Evolutionary conservation across 2,888 invertebrate species (phyloP).

Genomic region (Spodoptera exigua): DNA sequence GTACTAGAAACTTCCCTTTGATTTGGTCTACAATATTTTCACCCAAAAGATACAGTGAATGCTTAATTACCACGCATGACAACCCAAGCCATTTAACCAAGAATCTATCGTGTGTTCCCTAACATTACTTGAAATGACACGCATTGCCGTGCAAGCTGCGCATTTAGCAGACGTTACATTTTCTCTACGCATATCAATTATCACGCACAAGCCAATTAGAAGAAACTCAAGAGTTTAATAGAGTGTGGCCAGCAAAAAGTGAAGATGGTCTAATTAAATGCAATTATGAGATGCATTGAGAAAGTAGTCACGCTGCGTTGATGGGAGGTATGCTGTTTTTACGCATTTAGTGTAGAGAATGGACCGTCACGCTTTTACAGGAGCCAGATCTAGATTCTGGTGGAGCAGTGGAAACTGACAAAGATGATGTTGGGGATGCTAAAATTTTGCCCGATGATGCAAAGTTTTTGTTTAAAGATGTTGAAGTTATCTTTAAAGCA

Average conservation of each 20-base stretch:
- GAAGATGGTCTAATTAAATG: conserved; percentile 83
- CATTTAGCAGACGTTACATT: conserved; percentile 35
- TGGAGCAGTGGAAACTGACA: not conserved
- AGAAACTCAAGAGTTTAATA: conserved; percentile 81
- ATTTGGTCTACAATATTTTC: too few relatives aligned
- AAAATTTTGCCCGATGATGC: not conserved
- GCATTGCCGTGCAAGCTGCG: conserved; percentile 24
- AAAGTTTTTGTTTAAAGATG: not conserved
- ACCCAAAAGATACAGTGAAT: not conserved
- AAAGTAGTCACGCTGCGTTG: conserved; percentile 85
- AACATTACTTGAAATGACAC: conserved; percentile 31
- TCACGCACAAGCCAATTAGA: conserved; percentile 71
- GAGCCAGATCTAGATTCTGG: conserved; percentile 27
- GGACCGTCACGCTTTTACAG: conserved; percentile 52
- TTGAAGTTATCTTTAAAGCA: too few relatives aligned
- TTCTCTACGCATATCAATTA: conserved; percentile 56
- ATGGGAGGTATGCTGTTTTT: conserved; percentile 71
- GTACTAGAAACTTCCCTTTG: too few relatives aligned
- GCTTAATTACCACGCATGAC: not conserved
- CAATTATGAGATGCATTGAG: conserved; percentile 82
- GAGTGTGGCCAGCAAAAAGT: conserved; percentile 81
- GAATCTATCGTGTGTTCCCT: conserved; percentile 24
- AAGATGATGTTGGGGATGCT: too few relatives aligned
- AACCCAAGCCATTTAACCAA: conserved; percentile 6
- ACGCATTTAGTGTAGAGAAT: conserved; percentile 45